Evolutionary conservation across 2,888 invertebrate genomes (phyloP).

Genomic region (Lycaena phlaeas): DNA sequence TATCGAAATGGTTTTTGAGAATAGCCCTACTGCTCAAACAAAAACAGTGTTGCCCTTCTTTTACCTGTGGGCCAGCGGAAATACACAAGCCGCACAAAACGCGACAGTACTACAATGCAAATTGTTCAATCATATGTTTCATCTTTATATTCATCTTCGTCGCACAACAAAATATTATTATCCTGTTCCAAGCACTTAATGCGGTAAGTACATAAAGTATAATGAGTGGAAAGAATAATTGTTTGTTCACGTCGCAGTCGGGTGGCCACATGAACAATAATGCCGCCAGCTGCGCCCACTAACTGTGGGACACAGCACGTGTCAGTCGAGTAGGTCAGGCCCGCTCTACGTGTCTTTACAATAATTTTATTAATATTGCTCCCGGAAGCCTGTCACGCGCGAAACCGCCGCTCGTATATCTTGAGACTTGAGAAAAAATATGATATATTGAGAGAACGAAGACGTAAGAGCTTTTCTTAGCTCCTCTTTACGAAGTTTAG

Average conservation of each 20-base stretch:
- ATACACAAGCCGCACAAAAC: no score
- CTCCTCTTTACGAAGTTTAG: conserved; percentile 49
- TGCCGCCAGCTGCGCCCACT: conserved; percentile 23
- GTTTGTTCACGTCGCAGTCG: conserved; percentile 17
- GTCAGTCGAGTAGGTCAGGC: conserved; percentile 44
- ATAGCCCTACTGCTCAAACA: no score
- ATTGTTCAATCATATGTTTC: no score
- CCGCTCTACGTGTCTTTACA: conserved; percentile 57
- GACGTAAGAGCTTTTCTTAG: conserved; percentile 57
- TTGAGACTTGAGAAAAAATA: conserved; percentile 60
- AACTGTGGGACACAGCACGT: conserved; percentile 22
- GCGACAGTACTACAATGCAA: no score
- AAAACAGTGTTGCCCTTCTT: no score
- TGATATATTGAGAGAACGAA: conserved; percentile 68
- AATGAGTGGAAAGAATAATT: conserved; percentile 11
- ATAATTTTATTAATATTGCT: conserved; percentile 73
- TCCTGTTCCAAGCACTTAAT: no score
- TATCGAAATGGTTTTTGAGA: no score
- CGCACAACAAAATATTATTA: no score
- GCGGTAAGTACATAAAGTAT: conserved; percentile 1
- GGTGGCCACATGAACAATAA: conserved; percentile 21
- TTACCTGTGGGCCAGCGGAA: no score
- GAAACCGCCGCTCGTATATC: conserved; percentile 63
- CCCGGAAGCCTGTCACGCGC: conserved; percentile 67
- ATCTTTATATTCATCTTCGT: no score